Evolutionary conservation across 2,888 invertebrate species (phyloP).

Genomic region (Melanargia galathea): DNA sequence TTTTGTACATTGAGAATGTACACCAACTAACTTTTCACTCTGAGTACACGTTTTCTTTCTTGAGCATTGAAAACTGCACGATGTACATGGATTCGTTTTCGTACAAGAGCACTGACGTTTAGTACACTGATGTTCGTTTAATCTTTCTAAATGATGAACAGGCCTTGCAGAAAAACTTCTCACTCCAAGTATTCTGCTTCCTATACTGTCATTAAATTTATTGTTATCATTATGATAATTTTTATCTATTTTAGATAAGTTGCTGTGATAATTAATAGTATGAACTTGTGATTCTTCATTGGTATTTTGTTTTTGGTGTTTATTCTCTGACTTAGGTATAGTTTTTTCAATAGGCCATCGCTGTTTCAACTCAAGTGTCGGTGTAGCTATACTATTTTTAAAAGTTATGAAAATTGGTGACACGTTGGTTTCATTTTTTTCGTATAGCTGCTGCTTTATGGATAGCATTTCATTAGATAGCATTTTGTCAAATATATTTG

Average conservation of each 20-base stretch:
- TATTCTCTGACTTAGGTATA: slow-evolving; percentile 38
- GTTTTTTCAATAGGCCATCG: slow-evolving; percentile 60
- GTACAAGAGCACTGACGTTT: slow-evolving; percentile 50
- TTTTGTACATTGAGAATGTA: slow-evolving; percentile 44
- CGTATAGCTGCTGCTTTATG: slow-evolving; percentile 58
- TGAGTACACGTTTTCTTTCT: slow-evolving; percentile 43
- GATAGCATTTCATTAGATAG: slow-evolving; percentile 65
- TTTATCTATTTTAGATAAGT: slow-evolving; percentile 19
- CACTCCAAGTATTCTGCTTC: slow-evolving; percentile 57
- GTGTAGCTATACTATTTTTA: slow-evolving; percentile 50
- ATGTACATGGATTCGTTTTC: slow-evolving; percentile 42
- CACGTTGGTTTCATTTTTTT: slow-evolving; percentile 49
- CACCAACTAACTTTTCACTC: slow-evolving; percentile 22
- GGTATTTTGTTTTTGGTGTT: slow-evolving; percentile 21
- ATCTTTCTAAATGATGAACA: slow-evolving; percentile 15
- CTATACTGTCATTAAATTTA: slow-evolving; percentile 34
- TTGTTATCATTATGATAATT: slow-evolving; percentile 25
- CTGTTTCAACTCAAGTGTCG: slow-evolving; percentile 58
- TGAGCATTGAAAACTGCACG: slow-evolving; percentile 46
- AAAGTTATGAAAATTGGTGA: slow-evolving; percentile 46
- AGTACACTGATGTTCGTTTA: slow-evolving; percentile 23
- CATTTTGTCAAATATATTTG: slow-evolving; percentile 63
- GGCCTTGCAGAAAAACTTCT: slow-evolving; percentile 54
- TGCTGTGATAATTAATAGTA: not conserved
- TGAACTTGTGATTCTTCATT: slow-evolving; percentile 15